Percentiles rank a stretch among this genome's conserved stretches.
These are phyloP conservation scores for Pollenia griseotomentosa DNA, from an alignment of 2,888 invertebrate genomes.

Conservation along the genomic window DNA sequence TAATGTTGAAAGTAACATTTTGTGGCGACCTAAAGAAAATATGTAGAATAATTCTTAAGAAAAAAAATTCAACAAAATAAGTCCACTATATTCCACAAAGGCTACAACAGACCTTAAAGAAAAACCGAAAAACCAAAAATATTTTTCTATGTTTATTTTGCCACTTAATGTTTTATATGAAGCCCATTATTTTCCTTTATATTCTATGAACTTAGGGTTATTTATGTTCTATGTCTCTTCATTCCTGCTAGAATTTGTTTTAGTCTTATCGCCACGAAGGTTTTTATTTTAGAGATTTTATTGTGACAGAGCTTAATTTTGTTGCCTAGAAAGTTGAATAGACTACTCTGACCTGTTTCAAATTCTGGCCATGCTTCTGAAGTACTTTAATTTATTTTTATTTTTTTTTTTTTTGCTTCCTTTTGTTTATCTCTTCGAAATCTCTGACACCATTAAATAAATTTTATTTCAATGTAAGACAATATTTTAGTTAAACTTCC, in stretches of 20 bases:
- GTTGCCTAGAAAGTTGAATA: constrained; percentile 17
- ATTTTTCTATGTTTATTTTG: background rate
- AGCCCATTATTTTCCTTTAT: background rate
- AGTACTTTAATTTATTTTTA: constrained; percentile 28
- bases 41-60: too few relatives aligned
- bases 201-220: background rate
- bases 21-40: background rate
- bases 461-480: background rate
- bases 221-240: background rate
- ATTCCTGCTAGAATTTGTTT: background rate
- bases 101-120: too few relatives aligned
- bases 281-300: constrained; percentile 29
- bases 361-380: constrained; percentile 32
- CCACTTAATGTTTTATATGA: background rate
- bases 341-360: constrained; percentile 47
- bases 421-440: constrained; percentile 19
- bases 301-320: constrained; percentile 13
- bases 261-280: background rate
- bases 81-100: too few relatives aligned
- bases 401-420: background rate
- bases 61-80: too few relatives aligned
- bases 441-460: constrained; percentile 46
- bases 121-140: too few relatives aligned
- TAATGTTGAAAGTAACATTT: background rate
- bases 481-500: background rate